Conservation (phyloP, 2,113 vertebrate genomes). For the Tricholaema leucomelas region DNA sequence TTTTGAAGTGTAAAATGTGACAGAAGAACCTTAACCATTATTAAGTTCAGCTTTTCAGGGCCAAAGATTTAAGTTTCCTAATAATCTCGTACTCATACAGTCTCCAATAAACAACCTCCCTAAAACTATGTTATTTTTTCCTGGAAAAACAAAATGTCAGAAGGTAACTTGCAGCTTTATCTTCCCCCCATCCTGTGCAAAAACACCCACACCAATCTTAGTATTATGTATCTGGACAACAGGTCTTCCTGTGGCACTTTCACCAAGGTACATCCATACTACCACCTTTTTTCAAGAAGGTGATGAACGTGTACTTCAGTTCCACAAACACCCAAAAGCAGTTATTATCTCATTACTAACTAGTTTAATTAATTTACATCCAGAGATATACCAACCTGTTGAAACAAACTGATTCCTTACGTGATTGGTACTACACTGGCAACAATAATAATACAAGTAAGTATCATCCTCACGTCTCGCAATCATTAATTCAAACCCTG, state of each 20-base stretch:
- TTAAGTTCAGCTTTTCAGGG: neutral
- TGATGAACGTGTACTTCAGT: neutral
- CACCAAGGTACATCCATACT: neutral
- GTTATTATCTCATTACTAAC: no score
- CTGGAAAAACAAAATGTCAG: neutral
- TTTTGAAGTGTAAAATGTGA: neutral
- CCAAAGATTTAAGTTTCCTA: neutral
- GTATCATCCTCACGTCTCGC: neutral
- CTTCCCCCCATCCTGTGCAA: neutral
- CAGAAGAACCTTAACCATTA: neutral
- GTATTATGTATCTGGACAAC: neutral
- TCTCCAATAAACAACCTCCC: neutral
- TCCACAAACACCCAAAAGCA: neutral
- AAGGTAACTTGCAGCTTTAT: neutral
- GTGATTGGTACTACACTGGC: neutral
- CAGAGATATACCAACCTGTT: neutral
- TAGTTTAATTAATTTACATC: neutral
- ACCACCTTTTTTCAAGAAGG: neutral
- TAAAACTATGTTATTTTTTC: neutral
- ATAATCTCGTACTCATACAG: neutral
- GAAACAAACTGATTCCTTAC: neutral
- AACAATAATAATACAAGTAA: neutral
- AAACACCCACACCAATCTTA: neutral
- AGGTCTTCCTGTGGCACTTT: neutral
- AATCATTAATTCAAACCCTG: neutral